Conservation (phyloP, 1,140 invertebrate genomes). For the Galleria mellonella region DNA sequence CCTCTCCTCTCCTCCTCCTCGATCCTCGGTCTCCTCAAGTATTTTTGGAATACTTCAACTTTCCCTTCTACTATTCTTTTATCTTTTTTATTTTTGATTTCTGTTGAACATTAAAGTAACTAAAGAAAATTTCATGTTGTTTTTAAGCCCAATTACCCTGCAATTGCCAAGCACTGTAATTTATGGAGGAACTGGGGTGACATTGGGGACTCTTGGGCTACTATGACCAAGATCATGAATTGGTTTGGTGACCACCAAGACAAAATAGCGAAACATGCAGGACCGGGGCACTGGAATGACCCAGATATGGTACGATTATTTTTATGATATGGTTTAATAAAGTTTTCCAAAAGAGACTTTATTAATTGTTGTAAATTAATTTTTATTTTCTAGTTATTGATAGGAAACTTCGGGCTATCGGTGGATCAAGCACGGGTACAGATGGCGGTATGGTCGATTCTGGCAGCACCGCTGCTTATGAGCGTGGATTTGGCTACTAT, state of each 20-base stretch:
- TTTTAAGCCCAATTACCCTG: constrained; percentile 84
- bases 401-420: constrained; percentile 91
- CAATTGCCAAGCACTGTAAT: constrained; percentile 84
- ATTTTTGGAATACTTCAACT: too few relatives aligned
- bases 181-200: constrained; percentile 93
- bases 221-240: constrained; percentile 82
- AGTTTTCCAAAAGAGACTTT: too few relatives aligned
- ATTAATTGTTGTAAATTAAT: too few relatives aligned
- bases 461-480: constrained; percentile 92
- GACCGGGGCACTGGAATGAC: constrained; percentile 93
- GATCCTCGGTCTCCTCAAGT: too few relatives aligned
- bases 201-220: constrained; percentile 88
- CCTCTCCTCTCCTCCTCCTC: too few relatives aligned
- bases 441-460: constrained; percentile 93
- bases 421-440: constrained; percentile 88
- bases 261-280: constrained; percentile 80
- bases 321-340: too few relatives aligned
- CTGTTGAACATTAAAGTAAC: too few relatives aligned
- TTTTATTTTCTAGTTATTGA: constrained; percentile 77
- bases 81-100: too few relatives aligned
- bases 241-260: constrained; percentile 88
- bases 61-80: too few relatives aligned
- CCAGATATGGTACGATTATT: constrained; percentile 88
- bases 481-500: constrained; percentile 88
- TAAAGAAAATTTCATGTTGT: too few relatives aligned